These are phyloP conservation scores for Thaumatotibia leucotreta DNA, from an alignment of 1,140 invertebrate species.

Conservation along the genomic window DNA sequence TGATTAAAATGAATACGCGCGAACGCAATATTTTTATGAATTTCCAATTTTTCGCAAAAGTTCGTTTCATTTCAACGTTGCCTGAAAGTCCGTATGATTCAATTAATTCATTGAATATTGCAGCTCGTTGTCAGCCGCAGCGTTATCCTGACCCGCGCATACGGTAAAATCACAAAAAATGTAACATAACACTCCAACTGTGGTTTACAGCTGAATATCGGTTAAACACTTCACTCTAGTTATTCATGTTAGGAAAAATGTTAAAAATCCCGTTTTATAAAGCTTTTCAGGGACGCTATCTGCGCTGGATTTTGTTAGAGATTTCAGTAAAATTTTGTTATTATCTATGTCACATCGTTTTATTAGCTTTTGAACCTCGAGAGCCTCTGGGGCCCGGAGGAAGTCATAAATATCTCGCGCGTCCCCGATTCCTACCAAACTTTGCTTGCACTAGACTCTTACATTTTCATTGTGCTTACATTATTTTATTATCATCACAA, in stretches of 20 bases:
- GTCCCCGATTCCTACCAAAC: constrained; percentile 40
- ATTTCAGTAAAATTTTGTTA: constrained; percentile 33
- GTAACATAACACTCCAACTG: not conserved
- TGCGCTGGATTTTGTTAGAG: constrained; percentile 18
- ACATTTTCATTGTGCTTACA: constrained; percentile 14
- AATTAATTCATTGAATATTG: constrained; percentile 12
- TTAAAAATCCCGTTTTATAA: not conserved
- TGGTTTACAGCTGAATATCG: not conserved
- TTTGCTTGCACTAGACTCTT: constrained; percentile 34
- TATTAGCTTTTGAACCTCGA: constrained; percentile 44
- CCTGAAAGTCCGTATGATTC: constrained; percentile 6
- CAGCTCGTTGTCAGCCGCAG: constrained; percentile 5
- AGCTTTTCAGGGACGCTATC: not conserved
- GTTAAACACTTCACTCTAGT: not conserved
- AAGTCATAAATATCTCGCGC: constrained; percentile 46
- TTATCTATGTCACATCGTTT: constrained; percentile 39
- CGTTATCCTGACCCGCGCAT: not conserved
- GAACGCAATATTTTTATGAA: constrained; percentile 9
- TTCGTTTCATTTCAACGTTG: not conserved
- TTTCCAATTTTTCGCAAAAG: not conserved
- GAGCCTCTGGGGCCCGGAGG: constrained; percentile 34
- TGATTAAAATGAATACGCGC: constrained; percentile 3
- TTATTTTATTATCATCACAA: constrained; percentile 7
- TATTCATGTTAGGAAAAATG: not conserved
- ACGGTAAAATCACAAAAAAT: not conserved